Conservation (phyloP, 2,888 invertebrate species). For the Nomada fabriciana region DNA sequence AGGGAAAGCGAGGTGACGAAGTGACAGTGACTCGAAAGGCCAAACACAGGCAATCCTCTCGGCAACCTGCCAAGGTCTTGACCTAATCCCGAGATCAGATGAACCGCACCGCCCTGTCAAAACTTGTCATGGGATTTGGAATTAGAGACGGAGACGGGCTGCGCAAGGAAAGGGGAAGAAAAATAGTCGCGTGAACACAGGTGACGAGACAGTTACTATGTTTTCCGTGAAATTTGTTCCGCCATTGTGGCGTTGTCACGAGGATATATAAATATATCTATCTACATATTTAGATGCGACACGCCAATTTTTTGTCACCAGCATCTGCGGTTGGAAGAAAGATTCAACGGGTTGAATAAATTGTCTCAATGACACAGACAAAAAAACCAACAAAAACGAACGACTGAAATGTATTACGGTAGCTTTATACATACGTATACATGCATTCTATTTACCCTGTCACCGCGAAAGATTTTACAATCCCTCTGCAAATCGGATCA, state of each 20-base stretch:
- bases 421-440: too few relatives aligned
- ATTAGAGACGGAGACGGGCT: conserved; percentile 27
- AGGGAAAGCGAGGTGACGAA: conserved; percentile 50
- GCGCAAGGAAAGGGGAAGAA: not conserved
- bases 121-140: conserved; percentile 80
- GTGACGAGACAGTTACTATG: too few relatives aligned
- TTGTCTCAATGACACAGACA: too few relatives aligned
- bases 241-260: not conserved
- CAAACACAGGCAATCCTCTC: conserved; percentile 62
- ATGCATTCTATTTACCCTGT: conserved; percentile 28
- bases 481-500: conserved; percentile 34
- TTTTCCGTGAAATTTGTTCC: conserved; percentile 4
- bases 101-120: conserved; percentile 79
- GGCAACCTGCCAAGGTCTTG: conserved; percentile 75
- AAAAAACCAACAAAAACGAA: conserved; percentile 8
- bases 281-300: too few relatives aligned
- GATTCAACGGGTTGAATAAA: too few relatives aligned
- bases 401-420: conserved; percentile 17
- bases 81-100: conserved; percentile 80
- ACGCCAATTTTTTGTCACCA: too few relatives aligned
- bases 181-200: conserved; percentile 15
- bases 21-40: conserved; percentile 44
- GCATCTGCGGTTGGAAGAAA: not conserved
- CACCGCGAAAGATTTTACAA: not conserved
- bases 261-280: too few relatives aligned